phyloP scores from a whole-genome alignment of 1,140 invertebrate species.

The Philopotamus ludificatus region DNA sequence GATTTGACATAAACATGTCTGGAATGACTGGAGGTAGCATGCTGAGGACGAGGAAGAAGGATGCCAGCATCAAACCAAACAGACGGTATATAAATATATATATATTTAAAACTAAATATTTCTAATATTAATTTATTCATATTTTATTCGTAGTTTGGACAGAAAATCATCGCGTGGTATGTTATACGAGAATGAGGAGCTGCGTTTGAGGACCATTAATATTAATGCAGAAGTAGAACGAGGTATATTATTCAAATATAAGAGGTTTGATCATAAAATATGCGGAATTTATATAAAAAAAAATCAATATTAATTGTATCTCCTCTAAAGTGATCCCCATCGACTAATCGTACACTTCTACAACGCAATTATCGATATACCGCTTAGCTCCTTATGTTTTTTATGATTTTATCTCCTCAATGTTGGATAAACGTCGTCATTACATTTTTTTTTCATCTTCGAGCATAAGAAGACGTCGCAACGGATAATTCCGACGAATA shows the following conservation, averaged over 20 bases:
- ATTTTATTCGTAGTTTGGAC: conserved; percentile 59
- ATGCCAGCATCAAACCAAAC: conserved; percentile 72
- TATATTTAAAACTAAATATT: background rate
- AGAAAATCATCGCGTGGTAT: conserved; percentile 80
- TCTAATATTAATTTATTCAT: background rate
- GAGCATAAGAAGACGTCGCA: no score
- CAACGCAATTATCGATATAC: no score
- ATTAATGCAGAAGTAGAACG: conserved; percentile 91
- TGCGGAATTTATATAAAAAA: background rate
- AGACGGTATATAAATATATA: conserved; percentile 52
- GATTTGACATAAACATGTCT: conserved; percentile 46
- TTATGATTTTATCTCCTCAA: no score
- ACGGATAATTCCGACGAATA: no score
- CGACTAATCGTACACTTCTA: no score
- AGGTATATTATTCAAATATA: conserved; percentile 54
- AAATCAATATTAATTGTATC: background rate
- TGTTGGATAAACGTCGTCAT: no score
- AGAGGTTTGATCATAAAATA: background rate
- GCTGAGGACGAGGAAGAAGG: conserved; percentile 67
- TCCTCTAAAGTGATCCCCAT: background rate
- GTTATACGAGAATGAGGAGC: conserved; percentile 89
- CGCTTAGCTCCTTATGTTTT: no score
- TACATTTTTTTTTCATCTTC: no score
- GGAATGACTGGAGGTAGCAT: conserved; percentile 59
- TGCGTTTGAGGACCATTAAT: conserved; percentile 84